phyloP scores from a whole-genome alignment of 1,140 invertebrate species.

The Maconellicoccus hirsutus region DNA sequence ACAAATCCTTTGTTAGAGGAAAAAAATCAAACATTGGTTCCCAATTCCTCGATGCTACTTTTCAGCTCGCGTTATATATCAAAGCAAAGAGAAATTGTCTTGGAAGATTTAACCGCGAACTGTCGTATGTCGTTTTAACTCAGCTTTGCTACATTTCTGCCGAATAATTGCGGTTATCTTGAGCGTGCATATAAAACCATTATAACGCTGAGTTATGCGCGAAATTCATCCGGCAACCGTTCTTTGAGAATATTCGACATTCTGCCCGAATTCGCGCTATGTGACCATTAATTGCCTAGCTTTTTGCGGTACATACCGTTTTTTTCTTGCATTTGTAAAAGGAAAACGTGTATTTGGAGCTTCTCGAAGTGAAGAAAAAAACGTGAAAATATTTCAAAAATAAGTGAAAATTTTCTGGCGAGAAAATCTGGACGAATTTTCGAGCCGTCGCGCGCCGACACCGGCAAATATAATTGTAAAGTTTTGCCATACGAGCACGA shows the following conservation, averaged over 20 bases:
- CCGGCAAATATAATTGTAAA: not conserved
- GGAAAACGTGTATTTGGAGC: too few relatives aligned
- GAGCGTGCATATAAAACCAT: not conserved
- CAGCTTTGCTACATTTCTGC: not conserved
- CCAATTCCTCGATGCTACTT: not conserved
- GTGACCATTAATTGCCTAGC: not conserved
- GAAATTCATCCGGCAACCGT: not conserved
- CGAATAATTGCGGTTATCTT: not conserved
- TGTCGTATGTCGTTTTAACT: not conserved
- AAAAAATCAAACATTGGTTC: not conserved
- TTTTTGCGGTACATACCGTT: not conserved
- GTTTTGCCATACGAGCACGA: slow-evolving; percentile 9
- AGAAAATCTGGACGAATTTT: not conserved
- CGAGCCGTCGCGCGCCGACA: not conserved
- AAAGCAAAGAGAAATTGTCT: not conserved
- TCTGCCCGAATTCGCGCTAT: not conserved
- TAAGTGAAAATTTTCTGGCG: too few relatives aligned
- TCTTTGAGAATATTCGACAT: not conserved
- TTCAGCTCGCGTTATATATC: too few relatives aligned
- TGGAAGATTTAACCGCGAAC: not conserved
- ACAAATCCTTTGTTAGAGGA: not conserved
- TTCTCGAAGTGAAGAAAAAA: too few relatives aligned
- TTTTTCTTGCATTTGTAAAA: not conserved
- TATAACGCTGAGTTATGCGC: not conserved
- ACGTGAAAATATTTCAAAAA: too few relatives aligned